These are phyloP conservation scores for Siderastrea siderea DNA, from an alignment of 92 coral and sea anemone genomes.

Conservation along the genomic window DNA sequence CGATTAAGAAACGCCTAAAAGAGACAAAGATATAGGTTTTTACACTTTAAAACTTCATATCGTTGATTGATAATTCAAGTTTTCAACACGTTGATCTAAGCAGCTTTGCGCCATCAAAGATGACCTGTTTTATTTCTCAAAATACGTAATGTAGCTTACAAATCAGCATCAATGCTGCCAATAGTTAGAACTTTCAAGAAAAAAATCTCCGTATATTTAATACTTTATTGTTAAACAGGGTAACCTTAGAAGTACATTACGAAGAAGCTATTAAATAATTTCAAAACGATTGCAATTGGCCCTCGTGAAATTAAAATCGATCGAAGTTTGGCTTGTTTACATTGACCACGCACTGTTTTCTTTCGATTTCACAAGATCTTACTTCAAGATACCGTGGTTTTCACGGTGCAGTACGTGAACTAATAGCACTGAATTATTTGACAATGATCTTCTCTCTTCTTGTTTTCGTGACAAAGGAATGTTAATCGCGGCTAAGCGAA, in stretches of 20 bases:
- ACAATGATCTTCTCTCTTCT: not conserved
- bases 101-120: not conserved
- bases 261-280: not conserved
- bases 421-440: not conserved
- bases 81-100: not conserved
- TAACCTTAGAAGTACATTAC: not conserved
- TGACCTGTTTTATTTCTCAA: not conserved
- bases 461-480: constrained; percentile 15
- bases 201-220: not conserved
- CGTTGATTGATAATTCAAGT: not conserved
- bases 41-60: not conserved
- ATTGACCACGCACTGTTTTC: not conserved
- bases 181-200: not conserved
- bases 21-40: not conserved
- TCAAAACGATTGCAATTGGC: not conserved
- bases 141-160: not conserved
- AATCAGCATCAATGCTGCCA: not conserved
- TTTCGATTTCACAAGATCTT: not conserved
- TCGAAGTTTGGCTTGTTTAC: not conserved
- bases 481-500: not conserved
- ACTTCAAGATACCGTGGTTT: not conserved
- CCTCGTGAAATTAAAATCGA: not conserved
- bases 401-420: not conserved
- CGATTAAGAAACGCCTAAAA: not conserved
- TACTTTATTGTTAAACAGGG: not conserved